Conservation (phyloP, 2,888 invertebrate genomes). For the Pollenia angustigena region DNA sequence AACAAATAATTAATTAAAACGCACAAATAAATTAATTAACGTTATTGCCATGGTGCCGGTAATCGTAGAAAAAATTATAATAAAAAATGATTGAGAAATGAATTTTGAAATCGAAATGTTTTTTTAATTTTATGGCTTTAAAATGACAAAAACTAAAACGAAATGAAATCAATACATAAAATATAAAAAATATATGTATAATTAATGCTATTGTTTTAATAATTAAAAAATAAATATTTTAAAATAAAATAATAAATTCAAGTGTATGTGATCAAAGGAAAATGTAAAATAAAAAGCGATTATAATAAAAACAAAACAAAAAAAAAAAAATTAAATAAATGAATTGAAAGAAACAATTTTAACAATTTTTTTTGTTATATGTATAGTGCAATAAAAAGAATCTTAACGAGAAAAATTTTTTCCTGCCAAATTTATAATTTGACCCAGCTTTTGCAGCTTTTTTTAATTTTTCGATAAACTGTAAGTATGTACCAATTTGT, state of each 20-base stretch:
- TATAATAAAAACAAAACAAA: background rate
- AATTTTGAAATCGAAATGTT: conserved; percentile 12
- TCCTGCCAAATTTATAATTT: background rate
- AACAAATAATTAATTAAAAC: conserved; percentile 6
- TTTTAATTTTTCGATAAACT: background rate
- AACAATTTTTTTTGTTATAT: background rate
- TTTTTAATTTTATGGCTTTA: background rate
- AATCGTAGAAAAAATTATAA: background rate
- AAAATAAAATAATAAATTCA: too few relatives aligned
- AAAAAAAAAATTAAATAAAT: too few relatives aligned
- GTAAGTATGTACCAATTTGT: conserved; percentile 20
- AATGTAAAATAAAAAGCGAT: too few relatives aligned
- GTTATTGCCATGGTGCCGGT: background rate
- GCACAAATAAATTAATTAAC: conserved; percentile 12
- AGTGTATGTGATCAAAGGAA: too few relatives aligned
- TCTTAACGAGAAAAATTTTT: background rate
- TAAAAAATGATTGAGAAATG: conserved; percentile 11
- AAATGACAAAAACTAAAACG: conserved; percentile 40
- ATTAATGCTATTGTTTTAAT: too few relatives aligned
- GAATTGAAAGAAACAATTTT: background rate
- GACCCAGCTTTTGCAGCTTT: background rate
- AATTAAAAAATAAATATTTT: too few relatives aligned
- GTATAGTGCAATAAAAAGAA: background rate
- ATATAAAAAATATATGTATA: background rate
- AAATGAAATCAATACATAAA: background rate